Evolutionary conservation across 2,888 invertebrate species (phyloP).

Genomic region (Lottia scabra): DNA sequence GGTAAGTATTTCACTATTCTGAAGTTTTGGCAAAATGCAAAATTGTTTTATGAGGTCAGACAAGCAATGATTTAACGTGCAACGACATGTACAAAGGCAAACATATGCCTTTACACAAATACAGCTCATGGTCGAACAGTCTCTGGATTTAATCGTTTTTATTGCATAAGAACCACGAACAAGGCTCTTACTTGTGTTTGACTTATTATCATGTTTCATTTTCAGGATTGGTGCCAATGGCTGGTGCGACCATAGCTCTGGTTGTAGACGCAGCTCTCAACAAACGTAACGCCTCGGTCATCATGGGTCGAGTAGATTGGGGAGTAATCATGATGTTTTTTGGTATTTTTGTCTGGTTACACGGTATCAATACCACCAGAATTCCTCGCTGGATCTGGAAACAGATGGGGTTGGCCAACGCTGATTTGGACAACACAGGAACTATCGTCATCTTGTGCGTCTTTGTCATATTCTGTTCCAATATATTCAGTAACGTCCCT

Average conservation of each 20-base stretch:
- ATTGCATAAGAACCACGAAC: too few relatives aligned
- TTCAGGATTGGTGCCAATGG: conserved; percentile 39
- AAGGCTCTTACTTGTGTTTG: too few relatives aligned
- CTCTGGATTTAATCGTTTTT: too few relatives aligned
- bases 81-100: too few relatives aligned
- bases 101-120: too few relatives aligned
- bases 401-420: conserved; percentile 22
- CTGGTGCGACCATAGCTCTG: conserved; percentile 30
- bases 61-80: too few relatives aligned
- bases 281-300: conserved; percentile 14
- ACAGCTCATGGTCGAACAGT: too few relatives aligned
- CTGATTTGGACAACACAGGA: conserved; percentile 1
- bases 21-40: too few relatives aligned
- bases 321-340: conserved; percentile 38
- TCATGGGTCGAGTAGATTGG: conserved; percentile 37
- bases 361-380: conserved; percentile 36
- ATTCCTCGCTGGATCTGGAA: conserved; percentile 35
- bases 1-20: neutral
- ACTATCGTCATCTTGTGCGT: conserved; percentile 21
- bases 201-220: neutral
- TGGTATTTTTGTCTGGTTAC: conserved; percentile 40
- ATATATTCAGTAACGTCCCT: conserved; percentile 42
- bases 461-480: conserved; percentile 36
- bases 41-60: too few relatives aligned
- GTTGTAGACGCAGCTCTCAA: conserved; percentile 33